Evolutionary conservation across 2,113 vertebrate species (phyloP), one percentile per base, ranked within the genome.

Genomic region (Gavia stellata): DNA sequence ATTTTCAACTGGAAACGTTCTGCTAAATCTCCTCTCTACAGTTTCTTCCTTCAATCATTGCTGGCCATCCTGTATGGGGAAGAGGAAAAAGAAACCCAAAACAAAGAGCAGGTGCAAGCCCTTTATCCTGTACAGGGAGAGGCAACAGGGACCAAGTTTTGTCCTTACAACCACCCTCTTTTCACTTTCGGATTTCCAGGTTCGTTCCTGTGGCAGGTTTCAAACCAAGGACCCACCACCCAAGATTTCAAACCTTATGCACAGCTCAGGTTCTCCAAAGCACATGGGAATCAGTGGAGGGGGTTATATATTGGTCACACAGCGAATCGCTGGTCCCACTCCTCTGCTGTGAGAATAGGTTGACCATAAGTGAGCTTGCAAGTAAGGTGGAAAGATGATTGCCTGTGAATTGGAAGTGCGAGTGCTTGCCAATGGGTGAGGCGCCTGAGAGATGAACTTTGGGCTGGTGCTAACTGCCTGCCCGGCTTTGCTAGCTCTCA

Each of bases 281-380:
- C 67, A 23, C 34, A 3, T 0, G 1, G 65, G 33, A 40, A n/a
- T 38, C 38, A 5, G 31, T 1, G 52, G 16, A 40, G 45, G 62
- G 63, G 40, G 31, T 53, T 47, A 56, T 28, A 3, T 4, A 21
- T 10, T 25, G 33, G 29, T 44, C 70, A 28, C 38, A 16, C 62
- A 44, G 67, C 2, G 2, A 52, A 59, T 33, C 0, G 1, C 44
- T 26, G 33, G 5, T 83, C 65, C 59, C 8, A 0, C 58, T 61
- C 21, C 2, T 0, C 25, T 50, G 56, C 91, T 45, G 63, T 50
- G 38, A 79, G 62, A 67, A 17, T 9, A 55, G 38, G 10, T 29
- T 77, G 38, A 31, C n/a, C 44, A 24, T 44, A 59, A 21, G 19
- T 26, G 52, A 87, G 31, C n/a, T 50, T 59, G 29, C 59, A 25